phyloP scores from a whole-genome alignment of 1,140 invertebrate species.

The Acromyrmex charruanus region DNA sequence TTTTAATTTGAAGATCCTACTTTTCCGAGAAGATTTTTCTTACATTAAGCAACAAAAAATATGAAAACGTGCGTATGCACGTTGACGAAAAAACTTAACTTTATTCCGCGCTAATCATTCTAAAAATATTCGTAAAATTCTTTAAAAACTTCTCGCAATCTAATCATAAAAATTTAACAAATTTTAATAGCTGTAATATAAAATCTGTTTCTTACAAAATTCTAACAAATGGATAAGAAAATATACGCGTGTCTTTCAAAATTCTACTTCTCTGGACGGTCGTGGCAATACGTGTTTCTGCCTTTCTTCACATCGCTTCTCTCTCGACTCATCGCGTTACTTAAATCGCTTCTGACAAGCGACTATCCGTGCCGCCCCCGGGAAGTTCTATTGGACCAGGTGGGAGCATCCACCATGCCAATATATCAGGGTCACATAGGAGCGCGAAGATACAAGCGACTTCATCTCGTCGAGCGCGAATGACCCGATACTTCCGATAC shows the following conservation, averaged over 20 bases:
- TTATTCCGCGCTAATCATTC: too few species aligned
- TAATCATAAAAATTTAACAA: background rate
- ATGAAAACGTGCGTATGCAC: too few species aligned
- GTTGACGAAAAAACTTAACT: too few species aligned
- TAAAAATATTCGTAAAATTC: background rate
- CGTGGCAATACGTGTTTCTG: background rate
- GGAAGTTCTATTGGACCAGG: slow-evolving; percentile 4
- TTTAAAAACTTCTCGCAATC: background rate
- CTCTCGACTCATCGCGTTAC: slow-evolving; percentile 49
- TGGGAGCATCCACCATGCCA: background rate
- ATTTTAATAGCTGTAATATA: background rate
- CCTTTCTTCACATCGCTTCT: slow-evolving; percentile 11
- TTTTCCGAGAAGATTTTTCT: too few species aligned
- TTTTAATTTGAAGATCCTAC: too few species aligned
- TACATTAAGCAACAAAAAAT: too few species aligned
- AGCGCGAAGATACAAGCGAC: slow-evolving; percentile 35
- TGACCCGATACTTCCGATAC: slow-evolving; percentile 34
- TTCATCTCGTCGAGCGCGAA: slow-evolving; percentile 12
- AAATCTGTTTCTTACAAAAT: slow-evolving; percentile 21
- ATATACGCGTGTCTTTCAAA: background rate
- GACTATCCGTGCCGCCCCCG: background rate
- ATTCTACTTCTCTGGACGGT: slow-evolving; percentile 8
- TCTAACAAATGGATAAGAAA: background rate
- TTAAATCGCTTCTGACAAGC: slow-evolving; percentile 44
- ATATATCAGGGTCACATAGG: background rate